A percentile compares a stretch with the other conserved stretches of the same genome.
These are phyloP conservation scores for Drosophila kohkoa DNA, from an alignment of 1,140 invertebrate genomes.

Conservation along the genomic window DNA sequence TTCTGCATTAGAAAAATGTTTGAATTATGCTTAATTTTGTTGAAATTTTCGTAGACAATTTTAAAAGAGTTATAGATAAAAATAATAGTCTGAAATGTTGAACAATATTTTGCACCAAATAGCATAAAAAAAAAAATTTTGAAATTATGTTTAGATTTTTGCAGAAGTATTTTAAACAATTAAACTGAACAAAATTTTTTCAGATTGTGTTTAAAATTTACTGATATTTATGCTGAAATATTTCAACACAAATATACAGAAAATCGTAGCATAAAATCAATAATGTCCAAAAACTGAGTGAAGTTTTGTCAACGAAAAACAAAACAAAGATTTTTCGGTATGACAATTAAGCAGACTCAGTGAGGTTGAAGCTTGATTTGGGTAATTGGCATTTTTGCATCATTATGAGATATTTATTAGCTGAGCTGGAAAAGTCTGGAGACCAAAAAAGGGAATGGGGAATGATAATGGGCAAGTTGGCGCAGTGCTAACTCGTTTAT, in stretches of 20 bases:
- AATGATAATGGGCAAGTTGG: constrained; percentile 17
- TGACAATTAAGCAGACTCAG: no score
- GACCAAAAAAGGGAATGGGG: neutral
- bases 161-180: neutral
- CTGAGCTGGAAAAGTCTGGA: neutral
- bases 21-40: neutral
- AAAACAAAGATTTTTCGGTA: neutral
- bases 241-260: neutral
- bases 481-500: constrained; percentile 37
- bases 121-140: neutral
- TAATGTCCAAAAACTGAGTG: neutral
- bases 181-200: neutral
- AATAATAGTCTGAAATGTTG: no score
- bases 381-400: constrained; percentile 16
- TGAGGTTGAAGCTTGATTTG: neutral
- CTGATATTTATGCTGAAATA: neutral
- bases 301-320: neutral
- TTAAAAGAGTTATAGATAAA: no score
- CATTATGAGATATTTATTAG: constrained; percentile 9
- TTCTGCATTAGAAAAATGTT: neutral
- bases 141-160: neutral
- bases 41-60: no score
- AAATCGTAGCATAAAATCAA: no score
- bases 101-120: neutral
- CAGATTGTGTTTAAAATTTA: neutral